Evolutionary conservation across 1,140 invertebrate species (phyloP).

Genomic region (Macrosteles quadrilineatus): DNA sequence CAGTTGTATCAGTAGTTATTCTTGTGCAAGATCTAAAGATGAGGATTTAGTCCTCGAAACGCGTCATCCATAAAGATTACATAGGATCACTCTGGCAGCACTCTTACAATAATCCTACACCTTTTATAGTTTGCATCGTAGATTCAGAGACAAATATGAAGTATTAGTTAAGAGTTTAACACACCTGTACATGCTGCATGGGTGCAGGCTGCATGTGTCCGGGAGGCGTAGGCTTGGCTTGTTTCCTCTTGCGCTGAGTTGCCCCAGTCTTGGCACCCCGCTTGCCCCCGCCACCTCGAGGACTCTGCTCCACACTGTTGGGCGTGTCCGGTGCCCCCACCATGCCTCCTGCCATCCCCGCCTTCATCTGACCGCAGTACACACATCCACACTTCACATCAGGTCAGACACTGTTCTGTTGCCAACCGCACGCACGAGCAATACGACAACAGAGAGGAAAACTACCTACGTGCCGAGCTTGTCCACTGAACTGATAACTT

Average conservation of each 20-base stretch:
- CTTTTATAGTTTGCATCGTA: no score
- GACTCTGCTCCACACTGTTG: constrained; percentile 43
- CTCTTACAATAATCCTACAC: no score
- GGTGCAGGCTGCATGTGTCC: constrained; percentile 34
- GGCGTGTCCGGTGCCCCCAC: constrained; percentile 41
- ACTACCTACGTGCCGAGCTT: no score
- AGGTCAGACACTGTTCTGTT: constrained; percentile 42
- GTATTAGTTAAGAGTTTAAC: no score
- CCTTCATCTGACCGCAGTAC: constrained; percentile 52
- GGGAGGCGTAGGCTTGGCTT: constrained; percentile 39
- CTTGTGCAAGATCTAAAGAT: no score
- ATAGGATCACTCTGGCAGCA: no score
- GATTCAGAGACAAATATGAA: no score
- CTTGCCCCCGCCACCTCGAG: constrained; percentile 47
- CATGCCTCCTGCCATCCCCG: constrained; percentile 40
- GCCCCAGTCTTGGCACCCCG: constrained; percentile 38
- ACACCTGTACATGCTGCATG: constrained; percentile 39
- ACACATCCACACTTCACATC: constrained; percentile 49
- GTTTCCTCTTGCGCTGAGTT: constrained; percentile 42
- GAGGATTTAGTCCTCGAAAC: no score
- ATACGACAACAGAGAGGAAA: constrained; percentile 27
- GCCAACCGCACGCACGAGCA: constrained; percentile 22
- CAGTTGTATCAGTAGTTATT: no score
- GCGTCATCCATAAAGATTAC: no score
- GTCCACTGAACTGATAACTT: no score